Evolutionary conservation across 2,797 vertebrate species (phyloP), one percentile per base, ranked within the genome.

Genomic region (Liasis olivaceus): DNA sequence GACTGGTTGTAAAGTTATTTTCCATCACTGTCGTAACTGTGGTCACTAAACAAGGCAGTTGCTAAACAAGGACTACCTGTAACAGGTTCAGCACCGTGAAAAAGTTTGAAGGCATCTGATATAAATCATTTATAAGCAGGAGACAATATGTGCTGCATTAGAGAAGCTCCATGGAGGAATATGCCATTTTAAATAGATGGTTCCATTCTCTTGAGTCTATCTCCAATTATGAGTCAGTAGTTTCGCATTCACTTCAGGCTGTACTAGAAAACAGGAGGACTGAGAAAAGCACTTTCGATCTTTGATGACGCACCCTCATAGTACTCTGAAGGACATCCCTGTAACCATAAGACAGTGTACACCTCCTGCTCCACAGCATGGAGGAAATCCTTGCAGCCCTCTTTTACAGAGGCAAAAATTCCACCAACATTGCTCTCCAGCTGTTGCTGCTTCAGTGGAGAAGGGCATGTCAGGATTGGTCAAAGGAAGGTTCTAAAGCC

Each of bases 371-470:
- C 36, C 72, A 47, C 24, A 17, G 85, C 7, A 15, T 22, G 17
- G 20, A 66, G 28, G 12, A 66, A 24, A 11, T 26, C 28, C 66
- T 36, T 26, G 26, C 6, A 63, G 36, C 6, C 20, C 22, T 63
- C 20, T 72, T 31, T 89, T 72, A 14, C 17, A n/a, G 88, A 58
- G 66, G 63, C 7, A 11, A 47, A 89, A 51, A 26, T 17, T 36
- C 22, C 17, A 85, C 0, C 2, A 22, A 58, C 1, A 6, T 2
- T 17, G 12, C 1, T 17, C 2, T 7, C n/a, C n/a, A 24, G 28
- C 64, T 36, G 20, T 36, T n/a, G 17, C 15, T 89, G 28, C 54
- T 69, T 56, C 22, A 54, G 31, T 13, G 12, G n/a, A 31, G 17
- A 58, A 51, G n/a, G 64, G 6, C 66, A 5, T 72, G 11, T 36